These are phyloP conservation scores for Glandiceps talaboti DNA, from an alignment of 53 echinoderm and acorn worm genomes.

Conservation along the genomic window DNA sequence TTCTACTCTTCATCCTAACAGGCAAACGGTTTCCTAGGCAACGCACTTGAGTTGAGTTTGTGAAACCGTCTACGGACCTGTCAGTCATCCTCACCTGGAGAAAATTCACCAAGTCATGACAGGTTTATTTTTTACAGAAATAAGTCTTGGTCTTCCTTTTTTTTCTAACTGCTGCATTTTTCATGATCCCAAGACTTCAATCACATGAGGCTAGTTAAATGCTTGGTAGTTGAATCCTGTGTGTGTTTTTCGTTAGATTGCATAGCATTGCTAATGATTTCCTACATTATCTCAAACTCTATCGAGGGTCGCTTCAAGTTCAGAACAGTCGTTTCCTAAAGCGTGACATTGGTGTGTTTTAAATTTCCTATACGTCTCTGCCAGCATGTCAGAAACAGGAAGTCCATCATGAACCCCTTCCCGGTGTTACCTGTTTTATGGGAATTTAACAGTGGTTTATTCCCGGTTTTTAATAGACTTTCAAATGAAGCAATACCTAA, in stretches of 20 bases:
- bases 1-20: background rate
- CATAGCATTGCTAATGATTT: background rate
- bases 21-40: background rate
- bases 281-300: background rate
- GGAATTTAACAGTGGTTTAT: background rate
- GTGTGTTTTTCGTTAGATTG: background rate
- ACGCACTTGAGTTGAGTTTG: background rate
- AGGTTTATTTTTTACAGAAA: too few relatives aligned
- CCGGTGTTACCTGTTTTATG: background rate
- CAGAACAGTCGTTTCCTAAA: background rate
- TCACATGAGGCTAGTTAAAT: background rate
- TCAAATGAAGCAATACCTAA: background rate
- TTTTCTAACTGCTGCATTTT: background rate
- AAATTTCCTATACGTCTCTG: background rate
- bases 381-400: background rate
- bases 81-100: background rate
- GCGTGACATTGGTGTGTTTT: background rate
- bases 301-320: background rate
- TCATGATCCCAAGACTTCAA: background rate
- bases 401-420: background rate
- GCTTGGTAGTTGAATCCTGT: background rate
- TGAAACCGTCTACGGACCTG: background rate
- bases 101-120: too few relatives aligned
- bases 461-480: background rate
- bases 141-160: too few relatives aligned